These are phyloP conservation scores for Maniola jurtina DNA, from an alignment of 1,140 invertebrate species.

Conservation along the genomic window DNA sequence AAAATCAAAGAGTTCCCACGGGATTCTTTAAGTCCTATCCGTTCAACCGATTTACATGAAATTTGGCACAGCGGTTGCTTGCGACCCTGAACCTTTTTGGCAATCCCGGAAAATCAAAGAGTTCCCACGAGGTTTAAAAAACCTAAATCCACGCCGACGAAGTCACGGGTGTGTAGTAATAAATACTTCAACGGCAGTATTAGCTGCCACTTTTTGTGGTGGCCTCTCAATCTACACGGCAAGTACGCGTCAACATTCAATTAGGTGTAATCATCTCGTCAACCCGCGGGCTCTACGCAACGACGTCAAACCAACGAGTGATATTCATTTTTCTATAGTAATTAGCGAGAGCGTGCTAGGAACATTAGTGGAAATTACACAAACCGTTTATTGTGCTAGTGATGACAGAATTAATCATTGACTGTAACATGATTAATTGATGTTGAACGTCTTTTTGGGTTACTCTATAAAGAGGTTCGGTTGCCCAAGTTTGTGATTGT, in stretches of 20 bases:
- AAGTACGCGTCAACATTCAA: conserved; percentile 50
- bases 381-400: conserved; percentile 32
- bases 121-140: too few species aligned
- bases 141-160: too few species aligned
- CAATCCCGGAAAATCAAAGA: too few species aligned
- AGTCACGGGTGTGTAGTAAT: too few species aligned
- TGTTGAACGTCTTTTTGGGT: conserved; percentile 4
- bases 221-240: conserved; percentile 3
- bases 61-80: too few species aligned
- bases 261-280: conserved; percentile 55
- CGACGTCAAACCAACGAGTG: conserved; percentile 30
- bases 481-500: conserved; percentile 1
- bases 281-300: conserved; percentile 45
- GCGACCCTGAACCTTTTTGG: too few species aligned
- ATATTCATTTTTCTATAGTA: conserved; percentile 47
- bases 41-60: too few species aligned
- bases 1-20: too few species aligned
- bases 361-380: conserved; percentile 35
- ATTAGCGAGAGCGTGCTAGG: conserved; percentile 37
- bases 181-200: too few species aligned
- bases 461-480: neutral
- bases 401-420: conserved; percentile 39
- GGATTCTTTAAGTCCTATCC: too few species aligned
- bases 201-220: neutral
- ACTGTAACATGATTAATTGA: conserved; percentile 21